Percentiles rank a stretch among this genome's conserved stretches.
Evolutionary conservation across 1,140 invertebrate species (phyloP).

Genomic region (Harpegnathos saltator): DNA sequence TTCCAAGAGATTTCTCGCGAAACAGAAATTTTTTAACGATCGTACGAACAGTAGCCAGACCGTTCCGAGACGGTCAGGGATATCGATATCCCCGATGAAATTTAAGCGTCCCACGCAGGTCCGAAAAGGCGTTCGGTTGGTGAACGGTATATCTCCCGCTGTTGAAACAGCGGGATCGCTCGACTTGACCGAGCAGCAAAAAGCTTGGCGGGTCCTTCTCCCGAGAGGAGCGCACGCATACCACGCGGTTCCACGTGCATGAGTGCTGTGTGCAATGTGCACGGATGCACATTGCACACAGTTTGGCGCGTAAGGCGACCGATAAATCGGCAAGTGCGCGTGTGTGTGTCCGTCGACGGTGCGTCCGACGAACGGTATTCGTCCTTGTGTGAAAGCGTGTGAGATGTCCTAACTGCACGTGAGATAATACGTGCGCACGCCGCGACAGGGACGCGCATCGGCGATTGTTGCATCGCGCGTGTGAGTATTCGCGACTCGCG

Average conservation of each 20-base stretch:
- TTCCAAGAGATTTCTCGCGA: not conserved
- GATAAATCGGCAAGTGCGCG: conserved; percentile 62
- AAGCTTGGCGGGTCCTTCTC: conserved; percentile 65
- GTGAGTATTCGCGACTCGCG: conserved; percentile 43
- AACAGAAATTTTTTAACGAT: not conserved
- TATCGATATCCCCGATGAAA: conserved; percentile 13
- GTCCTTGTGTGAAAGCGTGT: conserved; percentile 20
- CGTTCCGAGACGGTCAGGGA: not conserved
- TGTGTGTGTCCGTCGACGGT: conserved; percentile 64
- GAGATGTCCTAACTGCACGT: conserved; percentile 12
- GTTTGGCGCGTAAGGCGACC: too few relatives aligned
- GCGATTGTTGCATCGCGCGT: conserved; percentile 10
- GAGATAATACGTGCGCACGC: conserved; percentile 25
- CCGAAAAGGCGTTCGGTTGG: conserved; percentile 30
- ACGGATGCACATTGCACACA: conserved; percentile 19
- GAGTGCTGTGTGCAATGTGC: not conserved
- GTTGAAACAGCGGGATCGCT: conserved; percentile 68
- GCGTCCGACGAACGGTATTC: conserved; percentile 78
- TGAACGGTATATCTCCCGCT: conserved; percentile 66
- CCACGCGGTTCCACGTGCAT: not conserved
- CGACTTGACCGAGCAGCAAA: conserved; percentile 61
- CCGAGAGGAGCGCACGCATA: not conserved
- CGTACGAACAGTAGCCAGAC: not conserved
- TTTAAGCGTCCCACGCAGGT: conserved; percentile 7
- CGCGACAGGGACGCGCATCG: conserved; percentile 47